These are phyloP conservation scores for Nomada ruficornis DNA, from an alignment of 2,888 invertebrate genomes.

Conservation along the genomic window DNA sequence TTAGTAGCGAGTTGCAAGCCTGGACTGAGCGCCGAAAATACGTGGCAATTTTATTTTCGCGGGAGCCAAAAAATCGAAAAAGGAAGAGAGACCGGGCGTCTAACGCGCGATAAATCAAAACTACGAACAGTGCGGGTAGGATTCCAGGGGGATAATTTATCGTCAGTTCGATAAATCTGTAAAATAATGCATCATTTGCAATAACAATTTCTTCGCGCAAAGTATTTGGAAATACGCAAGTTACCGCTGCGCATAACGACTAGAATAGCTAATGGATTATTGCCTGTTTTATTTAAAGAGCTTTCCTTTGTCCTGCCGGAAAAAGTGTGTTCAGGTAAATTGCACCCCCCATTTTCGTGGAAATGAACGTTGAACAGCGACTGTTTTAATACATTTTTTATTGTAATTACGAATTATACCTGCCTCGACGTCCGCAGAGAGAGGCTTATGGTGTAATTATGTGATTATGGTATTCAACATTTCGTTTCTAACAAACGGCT, in stretches of 20 bases:
- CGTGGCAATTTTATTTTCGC: conserved; percentile 51
- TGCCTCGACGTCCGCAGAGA: neutral
- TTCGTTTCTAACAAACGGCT: no score
- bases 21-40: conserved; percentile 28
- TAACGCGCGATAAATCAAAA: conserved; percentile 30
- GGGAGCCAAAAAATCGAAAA: neutral
- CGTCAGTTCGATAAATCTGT: no score
- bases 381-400: no score
- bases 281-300: no score
- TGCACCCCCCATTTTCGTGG: neutral
- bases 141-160: no score
- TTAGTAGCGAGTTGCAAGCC: conserved; percentile 41
- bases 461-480: no score
- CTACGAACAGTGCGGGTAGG: neutral
- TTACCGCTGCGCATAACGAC: neutral
- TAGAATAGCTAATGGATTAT: neutral
- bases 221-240: no score
- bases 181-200: no score
- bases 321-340: neutral
- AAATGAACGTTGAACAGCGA: no score
- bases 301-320: no score
- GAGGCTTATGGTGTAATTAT: no score
- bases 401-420: neutral
- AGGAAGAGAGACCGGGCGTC: neutral
- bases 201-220: no score